Base-by-base conservation (phyloP, 2,888 invertebrate species). In the Choreutis nemorana region DNA sequence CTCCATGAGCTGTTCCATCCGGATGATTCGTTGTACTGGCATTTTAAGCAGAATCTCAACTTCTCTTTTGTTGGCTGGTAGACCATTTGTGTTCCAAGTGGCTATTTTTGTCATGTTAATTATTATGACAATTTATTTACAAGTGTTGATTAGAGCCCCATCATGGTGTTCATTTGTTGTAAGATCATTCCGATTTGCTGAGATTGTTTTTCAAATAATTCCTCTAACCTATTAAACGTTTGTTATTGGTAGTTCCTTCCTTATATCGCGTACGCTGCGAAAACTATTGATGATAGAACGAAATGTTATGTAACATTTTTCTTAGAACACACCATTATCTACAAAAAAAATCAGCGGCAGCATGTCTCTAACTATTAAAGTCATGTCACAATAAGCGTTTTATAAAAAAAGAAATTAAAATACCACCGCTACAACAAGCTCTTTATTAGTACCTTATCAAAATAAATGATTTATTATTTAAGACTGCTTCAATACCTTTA, bases 51-150 rank as follows among this genome's bases (percentile, higher is more conserved):
- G 32, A 5, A 16, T 14, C 23, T 37, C 30, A 5, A 39, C 12
- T 14, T 42, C 41, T 5, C 30, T 5, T 12, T 26, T 31, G 6
- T 39, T 36, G 21, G 36, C 27, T 30, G 35, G 12, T 23, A 43
- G 37, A n/a, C 42, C 43, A 35, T 46, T 41, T 22, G 40, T 34
- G 29, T 46, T 45, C 44, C 41, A 46, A 10, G 37, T 23, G 1
- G 27, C 39, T 13, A 44, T 29, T 26, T 35, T 36, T 14, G 40
- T 21, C 5, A 22, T 10, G 20, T 7, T n/a, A 30, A 15, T 24
- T 12, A 24, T 14, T 8, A 11, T 4, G n/a, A 9, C 2, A 22
- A n/a, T 15, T 23, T 21, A 4, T n/a, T n/a, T 8, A 30, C 9
- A 8, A 30, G 16, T n/a, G 14, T 30, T 32, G 23, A 15, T 7